Conservation (phyloP, 2,113 vertebrate genomes). For the Rhinoderma darwinii region DNA sequence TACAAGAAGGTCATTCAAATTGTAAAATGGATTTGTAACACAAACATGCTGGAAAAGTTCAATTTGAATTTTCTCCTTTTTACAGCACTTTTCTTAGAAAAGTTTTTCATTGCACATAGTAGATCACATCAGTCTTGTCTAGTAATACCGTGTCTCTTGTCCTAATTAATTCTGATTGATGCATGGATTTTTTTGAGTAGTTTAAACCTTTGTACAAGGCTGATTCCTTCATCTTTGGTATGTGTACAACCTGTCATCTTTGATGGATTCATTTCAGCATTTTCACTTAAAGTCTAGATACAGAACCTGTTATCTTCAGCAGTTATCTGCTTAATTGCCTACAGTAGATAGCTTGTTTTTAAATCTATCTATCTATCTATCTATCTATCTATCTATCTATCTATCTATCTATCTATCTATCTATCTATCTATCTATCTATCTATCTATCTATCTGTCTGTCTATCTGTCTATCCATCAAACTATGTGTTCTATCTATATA, state of each 20-base stretch:
- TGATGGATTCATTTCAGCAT: constrained; percentile 34
- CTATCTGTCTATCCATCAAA: too few species aligned
- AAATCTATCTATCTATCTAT: background rate
- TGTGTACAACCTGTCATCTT: constrained; percentile 24
- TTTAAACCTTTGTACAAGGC: constrained; percentile 31
- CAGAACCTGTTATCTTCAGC: background rate
- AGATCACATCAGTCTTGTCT: constrained; percentile 33
- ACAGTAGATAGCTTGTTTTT: background rate
- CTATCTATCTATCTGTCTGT: too few species aligned
- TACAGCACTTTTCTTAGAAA: background rate
- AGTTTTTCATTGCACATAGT: background rate
- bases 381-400: background rate
- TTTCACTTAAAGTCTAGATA: constrained; percentile 6
- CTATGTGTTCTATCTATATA: too few species aligned
- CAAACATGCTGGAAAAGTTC: background rate
- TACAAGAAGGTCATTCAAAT: constrained; percentile 1
- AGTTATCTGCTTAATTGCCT: constrained; percentile 11
- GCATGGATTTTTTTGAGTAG: constrained; percentile 43
- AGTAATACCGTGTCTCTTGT: constrained; percentile 20
- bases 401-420: background rate
- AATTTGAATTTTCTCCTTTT: background rate
- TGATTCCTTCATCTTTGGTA: constrained; percentile 14
- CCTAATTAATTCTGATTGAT: constrained; percentile 55
- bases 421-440: too few species aligned
- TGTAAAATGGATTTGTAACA: background rate